Conservation (phyloP, 2,888 invertebrate genomes). For the Coremacera marginata region DNA sequence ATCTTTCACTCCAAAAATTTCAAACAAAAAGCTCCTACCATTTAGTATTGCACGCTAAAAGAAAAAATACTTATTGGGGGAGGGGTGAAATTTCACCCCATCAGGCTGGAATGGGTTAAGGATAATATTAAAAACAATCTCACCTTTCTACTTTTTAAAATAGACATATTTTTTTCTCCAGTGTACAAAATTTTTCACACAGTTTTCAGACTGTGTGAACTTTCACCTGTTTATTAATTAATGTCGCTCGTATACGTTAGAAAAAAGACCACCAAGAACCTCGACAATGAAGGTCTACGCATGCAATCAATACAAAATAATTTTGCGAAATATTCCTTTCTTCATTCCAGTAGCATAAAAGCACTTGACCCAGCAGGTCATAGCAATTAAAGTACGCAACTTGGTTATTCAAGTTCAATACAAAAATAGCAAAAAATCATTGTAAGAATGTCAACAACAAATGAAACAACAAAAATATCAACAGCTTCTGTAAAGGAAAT, state of each 20-base stretch:
- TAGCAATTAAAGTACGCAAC: not conserved
- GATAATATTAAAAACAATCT: no score
- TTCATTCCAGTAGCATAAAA: no score
- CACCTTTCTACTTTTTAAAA: no score
- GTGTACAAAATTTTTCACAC: not conserved
- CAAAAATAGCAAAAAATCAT: not conserved
- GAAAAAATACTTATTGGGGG: no score
- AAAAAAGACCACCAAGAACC: not conserved
- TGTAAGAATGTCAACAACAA: conserved; percentile 24
- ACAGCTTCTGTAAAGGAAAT: conserved; percentile 32
- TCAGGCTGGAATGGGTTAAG: no score
- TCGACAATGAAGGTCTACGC: not conserved
- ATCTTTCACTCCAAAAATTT: no score
- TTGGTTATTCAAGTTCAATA: not conserved
- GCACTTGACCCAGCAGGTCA: not conserved
- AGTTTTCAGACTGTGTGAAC: not conserved
- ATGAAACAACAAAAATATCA: not conserved
- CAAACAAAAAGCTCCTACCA: no score
- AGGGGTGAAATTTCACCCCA: no score
- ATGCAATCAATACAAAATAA: not conserved
- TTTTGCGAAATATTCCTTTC: no score
- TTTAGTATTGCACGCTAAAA: no score
- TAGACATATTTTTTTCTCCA: not conserved
- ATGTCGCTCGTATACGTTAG: not conserved
- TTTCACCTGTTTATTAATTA: not conserved